Conservation (phyloP, 2,888 invertebrate genomes). For the Lamproptera curius region DNA sequence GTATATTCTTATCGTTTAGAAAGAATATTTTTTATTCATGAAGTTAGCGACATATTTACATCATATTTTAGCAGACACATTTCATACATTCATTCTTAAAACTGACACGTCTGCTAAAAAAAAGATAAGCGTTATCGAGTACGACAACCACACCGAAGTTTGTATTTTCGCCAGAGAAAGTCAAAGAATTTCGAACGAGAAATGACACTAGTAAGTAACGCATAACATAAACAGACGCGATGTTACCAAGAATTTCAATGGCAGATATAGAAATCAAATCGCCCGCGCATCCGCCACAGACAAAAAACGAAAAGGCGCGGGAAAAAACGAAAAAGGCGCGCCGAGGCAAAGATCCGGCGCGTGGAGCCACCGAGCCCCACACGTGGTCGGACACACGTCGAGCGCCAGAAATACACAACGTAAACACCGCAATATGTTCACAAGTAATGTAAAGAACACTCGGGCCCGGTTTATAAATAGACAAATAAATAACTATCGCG, state of each 20-base stretch:
- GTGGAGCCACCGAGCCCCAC: conserved; percentile 39
- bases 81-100: not conserved
- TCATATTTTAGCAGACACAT: no score
- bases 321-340: conserved; percentile 22
- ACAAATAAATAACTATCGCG: conserved; percentile 49
- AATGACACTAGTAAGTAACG: no score
- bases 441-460: conserved; percentile 64
- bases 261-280: conserved; percentile 4
- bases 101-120: no score
- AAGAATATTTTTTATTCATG: no score
- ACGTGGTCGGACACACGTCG: conserved; percentile 61
- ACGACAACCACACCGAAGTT: no score
- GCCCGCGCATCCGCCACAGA: conserved; percentile 6
- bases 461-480: conserved; percentile 63
- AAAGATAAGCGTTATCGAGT: no score
- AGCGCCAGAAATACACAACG: conserved; percentile 65
- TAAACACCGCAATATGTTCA: conserved; percentile 68
- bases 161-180: no score
- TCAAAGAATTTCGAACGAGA: no score
- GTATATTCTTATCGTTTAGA: no score
- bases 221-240: no score
- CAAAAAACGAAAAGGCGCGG: conserved; percentile 20
- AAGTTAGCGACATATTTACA: no score
- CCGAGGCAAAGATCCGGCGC: conserved; percentile 10
- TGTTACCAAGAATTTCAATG: not conserved